Conservation (phyloP, 2,888 invertebrate genomes). For the Thereva nobilitata region DNA sequence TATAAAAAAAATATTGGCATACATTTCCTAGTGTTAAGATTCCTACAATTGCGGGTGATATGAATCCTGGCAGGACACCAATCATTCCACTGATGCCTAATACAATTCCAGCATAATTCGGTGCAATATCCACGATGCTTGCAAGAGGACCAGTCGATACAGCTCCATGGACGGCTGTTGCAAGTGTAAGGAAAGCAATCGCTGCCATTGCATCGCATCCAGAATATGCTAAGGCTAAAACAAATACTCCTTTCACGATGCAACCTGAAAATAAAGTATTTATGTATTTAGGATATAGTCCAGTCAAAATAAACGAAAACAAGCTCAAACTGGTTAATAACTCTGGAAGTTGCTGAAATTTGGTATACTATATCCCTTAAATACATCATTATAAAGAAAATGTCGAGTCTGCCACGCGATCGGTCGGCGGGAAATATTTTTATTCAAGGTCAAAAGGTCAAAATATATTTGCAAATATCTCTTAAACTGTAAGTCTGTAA, state of each 20-base stretch:
- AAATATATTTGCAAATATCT: too few relatives aligned
- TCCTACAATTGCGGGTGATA: slow-evolving; percentile 67
- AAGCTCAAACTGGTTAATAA: too few relatives aligned
- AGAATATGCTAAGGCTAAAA: slow-evolving; percentile 66
- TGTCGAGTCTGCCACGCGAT: too few relatives aligned
- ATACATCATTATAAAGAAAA: too few relatives aligned
- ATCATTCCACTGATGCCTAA: slow-evolving; percentile 67
- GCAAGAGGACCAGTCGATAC: slow-evolving; percentile 70
- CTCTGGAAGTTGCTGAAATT: too few relatives aligned
- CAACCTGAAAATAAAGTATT: slow-evolving; percentile 57
- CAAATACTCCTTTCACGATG: slow-evolving; percentile 65
- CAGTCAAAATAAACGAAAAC: too few relatives aligned
- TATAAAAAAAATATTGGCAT: slow-evolving; percentile 31
- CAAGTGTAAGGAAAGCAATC: slow-evolving; percentile 65
- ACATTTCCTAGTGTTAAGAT: slow-evolving; percentile 67
- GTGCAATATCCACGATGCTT: slow-evolving; percentile 69
- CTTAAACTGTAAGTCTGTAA: too few relatives aligned
- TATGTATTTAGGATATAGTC: background rate
- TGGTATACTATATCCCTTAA: too few relatives aligned
- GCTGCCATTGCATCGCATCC: slow-evolving; percentile 66
- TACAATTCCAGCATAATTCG: slow-evolving; percentile 64
- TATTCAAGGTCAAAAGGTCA: too few relatives aligned
- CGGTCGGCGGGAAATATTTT: too few relatives aligned
- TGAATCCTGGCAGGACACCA: slow-evolving; percentile 64
- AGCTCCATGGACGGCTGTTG: slow-evolving; percentile 68